A percentile compares a stretch with the other conserved stretches of the same genome.
Evolutionary conservation across 2,113 vertebrate species (phyloP).

Genomic region (Scomber japonicus): DNA sequence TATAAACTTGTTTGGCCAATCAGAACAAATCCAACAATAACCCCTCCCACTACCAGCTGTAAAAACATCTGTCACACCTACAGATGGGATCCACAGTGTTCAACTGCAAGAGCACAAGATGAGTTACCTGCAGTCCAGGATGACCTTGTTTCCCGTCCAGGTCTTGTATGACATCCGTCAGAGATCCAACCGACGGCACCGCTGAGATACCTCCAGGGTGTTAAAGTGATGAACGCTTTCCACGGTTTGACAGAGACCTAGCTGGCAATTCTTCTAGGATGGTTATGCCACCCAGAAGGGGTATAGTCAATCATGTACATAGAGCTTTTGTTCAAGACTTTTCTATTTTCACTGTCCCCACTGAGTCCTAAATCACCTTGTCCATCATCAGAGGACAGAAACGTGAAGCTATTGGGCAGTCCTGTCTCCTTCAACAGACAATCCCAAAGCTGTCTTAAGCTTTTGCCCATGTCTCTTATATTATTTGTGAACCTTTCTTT

Average conservation of each 20-base stretch:
- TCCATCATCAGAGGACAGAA: conserved; percentile 15
- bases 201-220: conserved; percentile 4
- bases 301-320: neutral
- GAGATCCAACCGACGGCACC: neutral
- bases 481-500: neutral
- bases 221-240: conserved; percentile 32
- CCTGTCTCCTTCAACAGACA: neutral
- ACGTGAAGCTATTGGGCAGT: neutral
- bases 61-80: conserved; percentile 37
- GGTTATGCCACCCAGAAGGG: conserved; percentile 23
- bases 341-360: neutral
- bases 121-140: conserved; percentile 46
- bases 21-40: conserved; percentile 10
- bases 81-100: conserved; percentile 35
- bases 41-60: conserved; percentile 21
- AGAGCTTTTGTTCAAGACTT: neutral
- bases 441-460: too few relatives aligned
- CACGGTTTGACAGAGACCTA: conserved; percentile 11
- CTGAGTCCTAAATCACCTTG: conserved; percentile 2
- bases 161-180: conserved; percentile 23
- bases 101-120: conserved; percentile 18
- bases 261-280: conserved; percentile 7
- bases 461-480: neutral
- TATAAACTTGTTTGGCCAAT: conserved; percentile 6
- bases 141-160: conserved; percentile 49